Conservation (phyloP, 2,797 vertebrate genomes). For the Hypotaenidia philippensis region DNA sequence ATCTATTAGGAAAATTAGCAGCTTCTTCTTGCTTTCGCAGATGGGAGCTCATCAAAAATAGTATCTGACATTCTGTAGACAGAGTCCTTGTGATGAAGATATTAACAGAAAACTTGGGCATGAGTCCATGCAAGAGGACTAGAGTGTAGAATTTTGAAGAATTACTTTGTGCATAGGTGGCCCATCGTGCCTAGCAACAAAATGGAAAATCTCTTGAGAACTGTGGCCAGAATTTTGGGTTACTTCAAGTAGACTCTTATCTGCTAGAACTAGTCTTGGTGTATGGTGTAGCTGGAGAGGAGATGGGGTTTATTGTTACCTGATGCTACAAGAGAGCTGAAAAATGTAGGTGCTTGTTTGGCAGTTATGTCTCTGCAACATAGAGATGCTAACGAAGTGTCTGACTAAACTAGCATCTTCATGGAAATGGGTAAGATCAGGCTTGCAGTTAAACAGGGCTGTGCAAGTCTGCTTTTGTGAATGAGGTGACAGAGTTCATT, state of each 20-base stretch:
- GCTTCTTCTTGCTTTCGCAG: conserved; percentile 63
- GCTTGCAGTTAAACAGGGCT: background rate
- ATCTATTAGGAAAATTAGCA: conserved; percentile 72
- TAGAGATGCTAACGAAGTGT: background rate
- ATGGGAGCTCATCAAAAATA: conserved; percentile 74
- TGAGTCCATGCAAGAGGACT: conserved; percentile 54
- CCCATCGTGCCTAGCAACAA: conserved; percentile 55
- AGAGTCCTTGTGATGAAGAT: conserved; percentile 68
- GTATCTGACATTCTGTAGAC: conserved; percentile 70
- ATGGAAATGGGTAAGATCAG: conserved; percentile 29
- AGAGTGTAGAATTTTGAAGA: conserved; percentile 32
- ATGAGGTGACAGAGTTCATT: background rate
- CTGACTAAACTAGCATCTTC: background rate
- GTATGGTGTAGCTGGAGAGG: background rate
- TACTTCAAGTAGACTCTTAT: background rate
- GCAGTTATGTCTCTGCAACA: background rate
- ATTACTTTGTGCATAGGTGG: conserved; percentile 48
- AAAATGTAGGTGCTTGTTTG: background rate
- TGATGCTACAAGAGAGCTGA: background rate
- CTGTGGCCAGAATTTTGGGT: conserved; percentile 20
- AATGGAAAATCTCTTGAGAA: conserved; percentile 34
- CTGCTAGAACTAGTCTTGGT: background rate
- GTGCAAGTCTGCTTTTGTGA: background rate
- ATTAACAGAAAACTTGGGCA: conserved; percentile 69
- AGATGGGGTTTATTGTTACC: background rate